Evolutionary conservation across 1,140 invertebrate species (phyloP), one percentile per base, ranked within the genome.

Genomic region (Bombus superbus): DNA sequence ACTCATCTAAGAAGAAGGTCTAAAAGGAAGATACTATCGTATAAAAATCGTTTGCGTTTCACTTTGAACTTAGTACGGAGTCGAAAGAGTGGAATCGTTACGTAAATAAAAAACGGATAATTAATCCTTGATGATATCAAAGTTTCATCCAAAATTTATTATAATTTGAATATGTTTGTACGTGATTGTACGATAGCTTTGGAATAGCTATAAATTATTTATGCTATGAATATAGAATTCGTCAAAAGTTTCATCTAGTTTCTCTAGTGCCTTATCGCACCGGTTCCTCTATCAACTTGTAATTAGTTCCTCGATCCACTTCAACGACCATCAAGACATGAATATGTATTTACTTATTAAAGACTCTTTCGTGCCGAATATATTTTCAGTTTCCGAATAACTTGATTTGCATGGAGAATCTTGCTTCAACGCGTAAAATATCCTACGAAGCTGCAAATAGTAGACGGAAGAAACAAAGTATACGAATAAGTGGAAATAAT

Each of bases 281-380:
- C n/a, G n/a, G 84, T 59, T 22, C 22, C 72, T 86, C 80, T 74
- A 82, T 83, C 64, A 83, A 78, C 35, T 78, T 86, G 66, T 86
- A 83, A 86, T 83, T 86, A 86, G 81, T 83, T 85, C 42, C 18
- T 35, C 68, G 35, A 74, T 68, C 69, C 64, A 42, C 59, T 42
- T 53, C 32, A 42, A 22, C 64, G 76, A 38, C 72, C 42, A 74
- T 81, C 84, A 25, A n/a, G 66, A 57, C 81, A 87, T 87, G 86
- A 87, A 87, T 87, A 87, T 87, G 82, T 84, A 87, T 85, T 80
- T 78, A 42, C 82, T 78, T 66, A 78, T 84, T 75, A 80, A 73
- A 38, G 68, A 83, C 40, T 73, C 81, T 83, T 86, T 75, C 68
- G 35, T 38, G 35, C 15, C 59, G 35, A 32, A 35, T 69, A 53